phyloP scores from a whole-genome alignment of 2,797 vertebrate species.

The Alcedo quadribrachys region DNA sequence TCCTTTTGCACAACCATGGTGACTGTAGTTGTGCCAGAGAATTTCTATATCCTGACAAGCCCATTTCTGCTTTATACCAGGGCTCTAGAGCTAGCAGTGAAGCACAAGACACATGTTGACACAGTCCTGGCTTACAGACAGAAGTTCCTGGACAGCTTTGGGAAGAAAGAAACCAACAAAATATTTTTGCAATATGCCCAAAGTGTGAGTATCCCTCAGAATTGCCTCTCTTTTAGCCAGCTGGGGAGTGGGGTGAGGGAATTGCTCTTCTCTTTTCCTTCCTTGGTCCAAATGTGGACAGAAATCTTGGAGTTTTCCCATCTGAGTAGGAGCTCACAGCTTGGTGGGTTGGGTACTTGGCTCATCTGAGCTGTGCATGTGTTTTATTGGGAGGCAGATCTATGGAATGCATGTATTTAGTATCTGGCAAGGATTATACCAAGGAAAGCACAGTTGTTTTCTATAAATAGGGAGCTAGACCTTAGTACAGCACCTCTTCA shows the following conservation, averaged over 20 bases:
- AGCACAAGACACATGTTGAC: conserved; percentile 98
- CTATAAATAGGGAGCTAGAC: not conserved
- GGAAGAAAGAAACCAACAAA: conserved; percentile 93
- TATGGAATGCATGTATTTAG: not conserved
- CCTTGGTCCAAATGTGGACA: not conserved
- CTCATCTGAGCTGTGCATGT: not conserved
- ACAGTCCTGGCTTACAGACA: conserved; percentile 93
- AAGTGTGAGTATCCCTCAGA: conserved; percentile 82
- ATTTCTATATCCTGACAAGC: not conserved
- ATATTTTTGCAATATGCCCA: conserved; percentile 93
- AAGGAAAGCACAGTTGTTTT: conserved; percentile 4
- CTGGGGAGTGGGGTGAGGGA: no score
- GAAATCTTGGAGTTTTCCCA: not conserved
- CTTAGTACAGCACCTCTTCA: not conserved
- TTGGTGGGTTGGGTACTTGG: not conserved
- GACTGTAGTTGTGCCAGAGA: conserved; percentile 15
- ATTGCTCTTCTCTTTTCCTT: not conserved
- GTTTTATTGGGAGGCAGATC: not conserved
- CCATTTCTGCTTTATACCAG: conserved; percentile 75
- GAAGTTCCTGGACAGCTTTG: conserved; percentile 89
- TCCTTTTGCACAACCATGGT: not conserved
- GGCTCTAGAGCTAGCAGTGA: conserved; percentile 94
- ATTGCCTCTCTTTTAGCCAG: not conserved
- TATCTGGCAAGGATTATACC: not conserved
- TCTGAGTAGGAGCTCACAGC: not conserved